Evolutionary conservation across 2,113 vertebrate genomes (phyloP).

Genomic region (Spheniscus mendiculus): DNA sequence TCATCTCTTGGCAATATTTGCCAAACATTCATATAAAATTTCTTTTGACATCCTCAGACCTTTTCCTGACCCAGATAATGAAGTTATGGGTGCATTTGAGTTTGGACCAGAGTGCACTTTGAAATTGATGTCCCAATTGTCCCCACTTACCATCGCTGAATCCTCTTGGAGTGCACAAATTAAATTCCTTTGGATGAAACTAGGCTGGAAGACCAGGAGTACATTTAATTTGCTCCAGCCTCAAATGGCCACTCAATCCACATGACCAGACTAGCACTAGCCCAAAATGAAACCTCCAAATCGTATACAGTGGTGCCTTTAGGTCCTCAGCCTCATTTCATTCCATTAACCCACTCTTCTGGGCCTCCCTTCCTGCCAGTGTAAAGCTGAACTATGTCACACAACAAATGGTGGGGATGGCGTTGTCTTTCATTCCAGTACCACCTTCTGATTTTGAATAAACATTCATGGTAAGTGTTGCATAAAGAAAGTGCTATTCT

Average conservation of each 20-base stretch:
- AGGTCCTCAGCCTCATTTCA: neutral
- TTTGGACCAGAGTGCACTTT: neutral
- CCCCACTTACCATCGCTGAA: neutral
- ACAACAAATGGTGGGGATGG: neutral
- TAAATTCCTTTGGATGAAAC: neutral
- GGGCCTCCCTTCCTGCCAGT: neutral
- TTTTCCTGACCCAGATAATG: neutral
- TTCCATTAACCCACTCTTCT: neutral
- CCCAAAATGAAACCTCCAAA: neutral
- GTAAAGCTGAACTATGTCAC: neutral
- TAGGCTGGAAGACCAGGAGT: neutral
- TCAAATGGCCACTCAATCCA: neutral
- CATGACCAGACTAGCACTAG: neutral
- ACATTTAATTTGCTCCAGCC: neutral
- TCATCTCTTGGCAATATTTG: neutral
- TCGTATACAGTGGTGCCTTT: neutral
- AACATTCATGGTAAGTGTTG: neutral
- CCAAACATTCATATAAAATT: neutral
- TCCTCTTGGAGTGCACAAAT: neutral
- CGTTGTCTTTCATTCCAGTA: neutral
- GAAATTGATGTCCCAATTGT: neutral
- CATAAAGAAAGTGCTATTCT: neutral
- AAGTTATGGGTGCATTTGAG: neutral
- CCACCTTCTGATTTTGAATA: neutral
- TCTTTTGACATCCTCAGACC: neutral